Conservation (phyloP, 1,140 invertebrate genomes). For the Drosophila tristis region DNA sequence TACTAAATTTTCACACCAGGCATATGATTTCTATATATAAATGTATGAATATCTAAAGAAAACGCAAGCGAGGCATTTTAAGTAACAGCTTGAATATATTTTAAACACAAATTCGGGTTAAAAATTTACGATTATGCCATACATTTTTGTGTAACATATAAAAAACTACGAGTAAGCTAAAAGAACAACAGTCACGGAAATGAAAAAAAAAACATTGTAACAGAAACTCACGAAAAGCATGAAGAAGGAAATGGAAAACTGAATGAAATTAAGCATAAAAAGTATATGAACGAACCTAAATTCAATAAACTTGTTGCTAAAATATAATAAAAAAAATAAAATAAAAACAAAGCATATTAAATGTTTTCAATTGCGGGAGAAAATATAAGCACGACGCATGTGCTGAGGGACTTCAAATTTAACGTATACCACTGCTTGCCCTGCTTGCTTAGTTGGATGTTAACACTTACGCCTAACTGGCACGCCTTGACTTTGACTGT, state of each 20-base stretch:
- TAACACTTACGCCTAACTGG: no score
- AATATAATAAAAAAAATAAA: constrained; percentile 66
- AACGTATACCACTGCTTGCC: no score
- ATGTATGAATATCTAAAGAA: constrained; percentile 51
- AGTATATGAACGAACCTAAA: constrained; percentile 75
- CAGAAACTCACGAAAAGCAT: constrained; percentile 73
- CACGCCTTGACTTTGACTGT: no score
- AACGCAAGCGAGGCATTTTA: constrained; percentile 57
- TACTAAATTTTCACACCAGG: constrained; percentile 55
- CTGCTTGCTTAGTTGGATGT: no score
- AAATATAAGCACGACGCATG: background rate
- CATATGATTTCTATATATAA: constrained; percentile 62
- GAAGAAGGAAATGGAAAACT: constrained; percentile 50
- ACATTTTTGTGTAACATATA: constrained; percentile 78
- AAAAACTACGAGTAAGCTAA: constrained; percentile 66
- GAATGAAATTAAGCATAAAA: constrained; percentile 71
- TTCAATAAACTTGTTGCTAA: constrained; percentile 83
- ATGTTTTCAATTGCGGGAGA: constrained; percentile 3
- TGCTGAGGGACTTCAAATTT: background rate
- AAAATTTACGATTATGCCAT: constrained; percentile 77
- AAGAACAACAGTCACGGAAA: constrained; percentile 54
- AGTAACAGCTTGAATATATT: constrained; percentile 72
- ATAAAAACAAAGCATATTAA: background rate
- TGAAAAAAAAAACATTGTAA: constrained; percentile 66
- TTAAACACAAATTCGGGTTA: constrained; percentile 72